These are phyloP conservation scores for Drosophila nannoptera DNA, from an alignment of 1,140 invertebrate species.

Conservation along the genomic window DNA sequence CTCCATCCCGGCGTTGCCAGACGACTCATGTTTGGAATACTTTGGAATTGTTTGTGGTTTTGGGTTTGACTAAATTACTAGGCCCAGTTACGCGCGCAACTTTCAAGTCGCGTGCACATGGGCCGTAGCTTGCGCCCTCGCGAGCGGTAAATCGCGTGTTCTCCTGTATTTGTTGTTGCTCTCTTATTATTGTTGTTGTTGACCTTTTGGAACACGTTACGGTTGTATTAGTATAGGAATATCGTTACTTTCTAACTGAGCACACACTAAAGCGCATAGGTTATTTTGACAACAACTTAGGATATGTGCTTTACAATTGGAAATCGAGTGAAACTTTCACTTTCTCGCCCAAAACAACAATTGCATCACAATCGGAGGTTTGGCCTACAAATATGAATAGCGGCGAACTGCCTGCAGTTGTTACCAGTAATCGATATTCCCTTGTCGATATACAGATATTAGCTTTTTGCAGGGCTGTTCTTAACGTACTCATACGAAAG, in stretches of 20 bases:
- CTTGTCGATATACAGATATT: conserved; percentile 1
- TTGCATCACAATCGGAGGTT: conserved; percentile 11
- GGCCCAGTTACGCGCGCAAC: conserved; percentile 39
- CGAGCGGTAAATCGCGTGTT: conserved; percentile 20
- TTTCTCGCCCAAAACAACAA: conserved; percentile 14
- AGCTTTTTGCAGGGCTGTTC: not conserved
- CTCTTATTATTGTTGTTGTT: conserved; percentile 11
- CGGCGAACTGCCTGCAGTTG: conserved; percentile 15
- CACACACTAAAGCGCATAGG: conserved; percentile 1
- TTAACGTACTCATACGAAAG: not conserved
- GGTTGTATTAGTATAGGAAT: not conserved
- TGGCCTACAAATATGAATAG: conserved; percentile 18
- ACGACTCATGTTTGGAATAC: conserved; percentile 51
- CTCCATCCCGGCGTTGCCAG: conserved; percentile 50
- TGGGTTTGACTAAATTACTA: conserved; percentile 50
- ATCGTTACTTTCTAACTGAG: not conserved
- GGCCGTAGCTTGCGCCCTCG: conserved; percentile 19
- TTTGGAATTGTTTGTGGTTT: conserved; percentile 37
- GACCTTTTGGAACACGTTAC: conserved; percentile 26
- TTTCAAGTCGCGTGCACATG: conserved; percentile 49
- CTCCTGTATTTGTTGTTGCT: conserved; percentile 5
- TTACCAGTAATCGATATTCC: conserved; percentile 1
- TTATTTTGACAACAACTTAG: conserved; percentile 1
- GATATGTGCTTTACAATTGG: not conserved
- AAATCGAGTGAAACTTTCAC: conserved; percentile 1